phyloP scores from a whole-genome alignment of 2,113 vertebrate species.

The Cariama cristata region DNA sequence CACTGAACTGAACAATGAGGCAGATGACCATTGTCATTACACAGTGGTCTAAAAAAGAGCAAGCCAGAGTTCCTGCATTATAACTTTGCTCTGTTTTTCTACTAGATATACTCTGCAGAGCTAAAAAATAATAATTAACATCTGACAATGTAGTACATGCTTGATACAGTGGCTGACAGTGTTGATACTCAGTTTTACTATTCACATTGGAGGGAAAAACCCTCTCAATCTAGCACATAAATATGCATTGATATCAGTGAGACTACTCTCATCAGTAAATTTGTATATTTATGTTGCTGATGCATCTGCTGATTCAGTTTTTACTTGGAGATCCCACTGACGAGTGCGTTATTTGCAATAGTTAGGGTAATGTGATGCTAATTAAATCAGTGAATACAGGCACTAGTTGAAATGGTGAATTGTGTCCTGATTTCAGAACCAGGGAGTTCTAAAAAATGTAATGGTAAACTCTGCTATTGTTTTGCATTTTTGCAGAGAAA shows the following conservation, averaged over 20 bases:
- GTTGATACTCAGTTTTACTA: not conserved
- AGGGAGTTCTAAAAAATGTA: not conserved
- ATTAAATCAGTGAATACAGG: not conserved
- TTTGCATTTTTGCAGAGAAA: not conserved
- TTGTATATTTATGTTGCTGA: not conserved
- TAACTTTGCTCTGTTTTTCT: not conserved
- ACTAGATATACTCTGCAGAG: not conserved
- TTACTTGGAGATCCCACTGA: not conserved
- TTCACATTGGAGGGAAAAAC: not conserved
- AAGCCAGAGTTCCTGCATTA: not conserved
- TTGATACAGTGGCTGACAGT: not conserved
- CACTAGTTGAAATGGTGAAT: not conserved
- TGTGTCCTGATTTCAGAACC: not conserved
- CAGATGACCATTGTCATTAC: not conserved
- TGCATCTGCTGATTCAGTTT: not conserved
- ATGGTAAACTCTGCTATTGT: accelerated
- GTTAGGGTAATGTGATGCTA: not conserved
- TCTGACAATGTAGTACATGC: not conserved
- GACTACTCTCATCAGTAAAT: not conserved
- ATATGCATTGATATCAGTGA: not conserved
- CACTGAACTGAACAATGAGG: not conserved
- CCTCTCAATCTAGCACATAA: not conserved
- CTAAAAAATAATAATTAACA: not conserved
- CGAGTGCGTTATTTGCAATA: not conserved
- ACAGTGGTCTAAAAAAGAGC: not conserved